Conservation (phyloP, 2,113 vertebrate genomes). For the Clarias batrachus region DNA sequence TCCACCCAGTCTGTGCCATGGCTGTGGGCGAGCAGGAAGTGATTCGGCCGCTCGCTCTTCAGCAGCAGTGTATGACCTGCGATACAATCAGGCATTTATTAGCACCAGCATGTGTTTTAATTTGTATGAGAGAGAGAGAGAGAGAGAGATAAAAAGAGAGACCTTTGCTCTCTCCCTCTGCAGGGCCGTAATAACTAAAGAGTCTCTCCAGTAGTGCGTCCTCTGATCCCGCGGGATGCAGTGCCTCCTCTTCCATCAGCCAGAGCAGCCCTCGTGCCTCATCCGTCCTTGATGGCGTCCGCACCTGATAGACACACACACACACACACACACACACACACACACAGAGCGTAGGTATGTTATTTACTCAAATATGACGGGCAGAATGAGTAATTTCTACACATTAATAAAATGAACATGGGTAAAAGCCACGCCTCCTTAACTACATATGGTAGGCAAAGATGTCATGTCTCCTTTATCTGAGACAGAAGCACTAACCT, state of each 20-base stretch:
- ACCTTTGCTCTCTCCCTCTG: slow-evolving; percentile 87
- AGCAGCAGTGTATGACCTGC: slow-evolving; percentile 84
- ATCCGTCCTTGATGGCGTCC: slow-evolving; percentile 79
- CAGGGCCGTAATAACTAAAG: slow-evolving; percentile 90
- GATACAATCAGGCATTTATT: slow-evolving; percentile 1
- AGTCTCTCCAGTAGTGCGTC: slow-evolving; percentile 85
- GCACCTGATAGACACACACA: slow-evolving; percentile 73
- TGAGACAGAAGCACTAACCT: too few species aligned
- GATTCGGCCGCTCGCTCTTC: slow-evolving; percentile 81
- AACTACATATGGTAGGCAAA: too few species aligned
- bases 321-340: slow-evolving; percentile 13
- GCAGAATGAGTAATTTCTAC: neutral
- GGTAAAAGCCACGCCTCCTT: neutral
- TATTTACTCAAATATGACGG: neutral
- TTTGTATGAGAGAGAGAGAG: slow-evolving; percentile 42
- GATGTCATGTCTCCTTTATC: too few species aligned
- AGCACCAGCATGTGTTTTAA: neutral
- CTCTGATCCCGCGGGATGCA: slow-evolving; percentile 83
- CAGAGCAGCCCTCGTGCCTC: slow-evolving; percentile 91
- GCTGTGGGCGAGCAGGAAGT: slow-evolving; percentile 93
- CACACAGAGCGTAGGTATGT: neutral
- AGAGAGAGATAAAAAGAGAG: slow-evolving; percentile 43
- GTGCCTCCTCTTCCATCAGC: slow-evolving; percentile 92
- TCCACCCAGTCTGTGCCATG: slow-evolving; percentile 94
- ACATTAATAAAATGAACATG: too few species aligned